Percentiles rank a stretch among this genome's conserved stretches.
Evolutionary conservation across 2,888 invertebrate species (phyloP).

Genomic region (Scaptomyza flava): DNA sequence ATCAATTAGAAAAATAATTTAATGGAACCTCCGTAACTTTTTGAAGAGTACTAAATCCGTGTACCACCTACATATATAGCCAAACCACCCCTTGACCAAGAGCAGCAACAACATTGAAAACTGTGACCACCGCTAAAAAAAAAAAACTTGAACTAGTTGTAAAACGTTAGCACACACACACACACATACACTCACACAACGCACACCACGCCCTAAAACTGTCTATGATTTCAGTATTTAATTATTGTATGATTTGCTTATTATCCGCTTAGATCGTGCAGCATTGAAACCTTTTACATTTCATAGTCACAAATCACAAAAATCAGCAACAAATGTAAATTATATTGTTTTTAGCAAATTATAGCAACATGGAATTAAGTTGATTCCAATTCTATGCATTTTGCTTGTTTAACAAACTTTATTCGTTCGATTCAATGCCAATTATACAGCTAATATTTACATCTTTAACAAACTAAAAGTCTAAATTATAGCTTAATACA

Average conservation of each 20-base stretch:
- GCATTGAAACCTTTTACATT: conserved; percentile 11
- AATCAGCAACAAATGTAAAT: conserved; percentile 16
- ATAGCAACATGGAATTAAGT: conserved; percentile 38
- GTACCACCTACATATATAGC: conserved; percentile 32
- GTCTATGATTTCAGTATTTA: conserved; percentile 35
- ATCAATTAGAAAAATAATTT: conserved; percentile 17
- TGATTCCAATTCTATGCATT: conserved; percentile 62
- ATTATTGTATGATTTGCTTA: conserved; percentile 23
- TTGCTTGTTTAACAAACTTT: conserved; percentile 62
- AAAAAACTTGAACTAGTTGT: conserved; percentile 40
- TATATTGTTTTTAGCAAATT: conserved; percentile 31
- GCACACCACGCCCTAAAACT: conserved; percentile 37
- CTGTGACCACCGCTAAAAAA: conserved; percentile 67
- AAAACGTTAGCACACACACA: conserved; percentile 22
- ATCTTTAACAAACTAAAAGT: conserved; percentile 19
- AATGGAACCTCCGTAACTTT: conserved; percentile 16
- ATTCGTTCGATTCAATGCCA: conserved; percentile 20
- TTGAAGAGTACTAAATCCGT: conserved; percentile 19
- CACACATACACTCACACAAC: conserved; percentile 29
- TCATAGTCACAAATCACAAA: conserved; percentile 23
- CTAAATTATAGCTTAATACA: conserved; percentile 21
- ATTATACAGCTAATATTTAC: conserved; percentile 26
- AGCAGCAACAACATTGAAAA: conserved; percentile 41
- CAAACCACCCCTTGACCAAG: conserved; percentile 41
- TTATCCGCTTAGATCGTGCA: conserved; percentile 36